These are phyloP conservation scores for Pangasius larnaudii DNA, from an alignment of 2,797 vertebrate species.

Conservation along the genomic window DNA sequence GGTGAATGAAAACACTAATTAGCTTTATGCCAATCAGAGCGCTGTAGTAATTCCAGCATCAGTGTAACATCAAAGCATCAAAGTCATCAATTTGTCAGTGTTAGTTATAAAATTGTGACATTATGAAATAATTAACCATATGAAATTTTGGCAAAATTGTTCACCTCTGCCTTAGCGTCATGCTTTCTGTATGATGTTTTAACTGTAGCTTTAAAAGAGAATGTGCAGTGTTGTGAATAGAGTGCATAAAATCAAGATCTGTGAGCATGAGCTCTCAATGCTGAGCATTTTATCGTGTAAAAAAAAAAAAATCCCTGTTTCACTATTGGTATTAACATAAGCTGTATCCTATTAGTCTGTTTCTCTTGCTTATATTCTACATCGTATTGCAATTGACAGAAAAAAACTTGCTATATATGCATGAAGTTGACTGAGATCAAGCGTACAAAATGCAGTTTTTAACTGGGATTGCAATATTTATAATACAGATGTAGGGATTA, in stretches of 20 bases:
- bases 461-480: not conserved
- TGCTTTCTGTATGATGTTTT: slow-evolving; percentile 1
- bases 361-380: not conserved
- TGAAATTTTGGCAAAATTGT: not conserved
- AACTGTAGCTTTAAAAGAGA: not conserved
- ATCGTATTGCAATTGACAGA: not conserved
- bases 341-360: not conserved
- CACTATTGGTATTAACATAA: not conserved
- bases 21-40: not conserved
- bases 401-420: not conserved
- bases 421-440: not conserved
- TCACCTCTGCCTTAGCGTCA: not conserved
- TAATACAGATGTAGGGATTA: not conserved
- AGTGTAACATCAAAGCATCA: no score
- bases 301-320: not conserved
- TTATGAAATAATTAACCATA: not conserved
- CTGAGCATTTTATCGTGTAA: not conserved
- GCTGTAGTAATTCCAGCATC: not conserved
- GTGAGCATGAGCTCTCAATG: not conserved
- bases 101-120: slow-evolving; percentile 4
- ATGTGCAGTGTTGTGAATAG: slow-evolving; percentile 16
- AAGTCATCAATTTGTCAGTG: not conserved
- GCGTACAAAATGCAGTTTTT: not conserved
- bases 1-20: not conserved
- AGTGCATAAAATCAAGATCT: not conserved